Evolutionary conservation across 1,140 invertebrate species (phyloP).

Genomic region (Anagrus nilaparvatae): DNA sequence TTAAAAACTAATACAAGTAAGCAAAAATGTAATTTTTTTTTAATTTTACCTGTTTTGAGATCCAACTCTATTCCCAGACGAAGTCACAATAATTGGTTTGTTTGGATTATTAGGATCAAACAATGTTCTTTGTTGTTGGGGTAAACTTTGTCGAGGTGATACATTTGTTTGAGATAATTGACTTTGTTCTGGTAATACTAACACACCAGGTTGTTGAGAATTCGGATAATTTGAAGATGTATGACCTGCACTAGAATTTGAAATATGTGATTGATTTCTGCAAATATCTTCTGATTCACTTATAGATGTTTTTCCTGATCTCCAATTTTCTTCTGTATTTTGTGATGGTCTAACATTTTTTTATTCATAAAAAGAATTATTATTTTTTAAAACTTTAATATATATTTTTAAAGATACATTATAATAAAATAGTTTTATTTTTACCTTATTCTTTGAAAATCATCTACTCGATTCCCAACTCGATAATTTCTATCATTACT

Average conservation of each 20-base stretch:
- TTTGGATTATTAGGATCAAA: constrained; percentile 62
- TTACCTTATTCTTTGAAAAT: constrained; percentile 31
- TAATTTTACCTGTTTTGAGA: constrained; percentile 25
- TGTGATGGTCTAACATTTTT: constrained; percentile 14
- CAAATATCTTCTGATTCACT: constrained; percentile 35
- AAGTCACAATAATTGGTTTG: constrained; percentile 54
- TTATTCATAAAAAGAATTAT: constrained; percentile 8
- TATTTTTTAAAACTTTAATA: constrained; percentile 2
- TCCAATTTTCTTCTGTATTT: constrained; percentile 37
- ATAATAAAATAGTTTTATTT: constrained; percentile 7
- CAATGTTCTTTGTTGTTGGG: constrained; percentile 44
- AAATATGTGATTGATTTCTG: constrained; percentile 24
- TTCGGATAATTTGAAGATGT: constrained; percentile 22
- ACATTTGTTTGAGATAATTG: constrained; percentile 23
- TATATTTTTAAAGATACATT: background rate
- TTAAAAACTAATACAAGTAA: background rate
- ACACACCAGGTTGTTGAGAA: constrained; percentile 31
- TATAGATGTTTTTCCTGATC: constrained; percentile 32
- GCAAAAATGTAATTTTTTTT: background rate
- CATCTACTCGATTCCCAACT: constrained; percentile 26
- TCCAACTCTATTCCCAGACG: constrained; percentile 34
- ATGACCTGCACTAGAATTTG: constrained; percentile 24
- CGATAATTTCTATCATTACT: constrained; percentile 38
- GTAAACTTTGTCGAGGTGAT: constrained; percentile 20
- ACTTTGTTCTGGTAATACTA: constrained; percentile 34